phyloP scores from a whole-genome alignment of 2,113 vertebrate genomes.

The Periophthalmodon schlosseri region DNA sequence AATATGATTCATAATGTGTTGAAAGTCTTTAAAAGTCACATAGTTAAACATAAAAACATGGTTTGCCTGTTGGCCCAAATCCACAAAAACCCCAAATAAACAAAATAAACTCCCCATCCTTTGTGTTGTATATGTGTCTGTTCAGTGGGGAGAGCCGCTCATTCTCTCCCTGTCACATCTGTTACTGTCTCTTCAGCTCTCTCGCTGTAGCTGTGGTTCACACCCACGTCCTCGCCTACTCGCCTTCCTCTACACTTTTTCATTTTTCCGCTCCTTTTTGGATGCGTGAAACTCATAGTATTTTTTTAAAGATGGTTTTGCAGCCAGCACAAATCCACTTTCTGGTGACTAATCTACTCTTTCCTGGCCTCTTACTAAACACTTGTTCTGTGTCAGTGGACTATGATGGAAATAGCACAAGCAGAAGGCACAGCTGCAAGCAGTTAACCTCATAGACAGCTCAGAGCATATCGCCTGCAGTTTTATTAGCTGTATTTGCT shows the following conservation, averaged over 20 bases:
- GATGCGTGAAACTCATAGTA: constrained; percentile 25
- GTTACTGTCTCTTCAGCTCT: constrained; percentile 53
- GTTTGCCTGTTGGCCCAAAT: neutral
- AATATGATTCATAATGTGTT: no score
- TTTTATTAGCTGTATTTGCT: constrained; percentile 47
- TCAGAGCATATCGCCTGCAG: constrained; percentile 44
- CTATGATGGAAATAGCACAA: constrained; percentile 29
- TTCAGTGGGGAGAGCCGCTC: constrained; percentile 24
- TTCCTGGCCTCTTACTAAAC: constrained; percentile 30
- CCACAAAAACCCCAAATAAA: neutral
- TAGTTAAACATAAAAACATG: neutral
- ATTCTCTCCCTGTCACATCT: constrained; percentile 40
- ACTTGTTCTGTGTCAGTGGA: constrained; percentile 35
- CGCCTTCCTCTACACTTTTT: constrained; percentile 8
- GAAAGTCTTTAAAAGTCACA: no score
- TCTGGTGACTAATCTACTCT: constrained; percentile 53
- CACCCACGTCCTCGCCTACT: constrained; percentile 46
- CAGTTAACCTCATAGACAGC: constrained; percentile 57
- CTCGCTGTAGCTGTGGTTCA: constrained; percentile 42
- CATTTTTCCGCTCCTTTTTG: constrained; percentile 12
- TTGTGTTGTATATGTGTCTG: constrained; percentile 3
- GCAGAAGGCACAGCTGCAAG: constrained; percentile 55
- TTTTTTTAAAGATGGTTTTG: constrained; percentile 40
- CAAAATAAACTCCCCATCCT: constrained; percentile 25
- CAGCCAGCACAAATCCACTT: constrained; percentile 50